A percentile compares a stretch with the other conserved stretches of the same genome.
phyloP scores from a whole-genome alignment of 2,797 vertebrate species.

The Xenentodon cancila region DNA sequence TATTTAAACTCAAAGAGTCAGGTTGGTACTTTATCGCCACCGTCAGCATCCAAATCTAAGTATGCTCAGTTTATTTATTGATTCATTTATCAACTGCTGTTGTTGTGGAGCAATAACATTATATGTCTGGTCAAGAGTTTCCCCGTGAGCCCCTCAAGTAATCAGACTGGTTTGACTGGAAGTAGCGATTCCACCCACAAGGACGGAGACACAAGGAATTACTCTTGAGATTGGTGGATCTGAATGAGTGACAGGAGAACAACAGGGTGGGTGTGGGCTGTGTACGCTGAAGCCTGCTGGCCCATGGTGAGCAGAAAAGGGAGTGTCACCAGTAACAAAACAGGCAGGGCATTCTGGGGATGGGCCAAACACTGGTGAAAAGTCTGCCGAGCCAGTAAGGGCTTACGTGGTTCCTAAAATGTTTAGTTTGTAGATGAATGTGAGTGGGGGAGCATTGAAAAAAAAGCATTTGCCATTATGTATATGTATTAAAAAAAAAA shows the following conservation, averaged over 20 bases:
- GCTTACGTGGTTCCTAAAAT: conserved; percentile 29
- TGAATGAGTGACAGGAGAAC: conserved; percentile 39
- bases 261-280: conserved; percentile 17
- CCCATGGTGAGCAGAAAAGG: conserved; percentile 40
- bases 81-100: conserved; percentile 5
- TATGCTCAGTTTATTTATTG: no score
- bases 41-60: not conserved
- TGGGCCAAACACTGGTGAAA: conserved; percentile 29
- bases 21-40: conserved; percentile 5
- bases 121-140: conserved; percentile 12
- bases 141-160: conserved; percentile 1
- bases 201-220: conserved; percentile 24
- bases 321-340: conserved; percentile 59
- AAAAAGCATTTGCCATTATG: no score
- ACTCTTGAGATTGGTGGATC: conserved; percentile 26
- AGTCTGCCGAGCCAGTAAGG: conserved; percentile 24
- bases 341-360: conserved; percentile 52
- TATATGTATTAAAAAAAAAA: no score
- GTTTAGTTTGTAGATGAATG: not conserved
- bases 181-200: not conserved
- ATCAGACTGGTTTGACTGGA: conserved; percentile 37
- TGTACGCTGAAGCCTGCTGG: conserved; percentile 29
- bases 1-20: conserved; percentile 12
- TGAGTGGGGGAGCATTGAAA: not conserved
- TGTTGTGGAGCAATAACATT: not conserved